Percentiles rank a stretch among this genome's conserved stretches.
phyloP scores from a whole-genome alignment of 2,888 invertebrate genomes.

The Erebia aethiops region DNA sequence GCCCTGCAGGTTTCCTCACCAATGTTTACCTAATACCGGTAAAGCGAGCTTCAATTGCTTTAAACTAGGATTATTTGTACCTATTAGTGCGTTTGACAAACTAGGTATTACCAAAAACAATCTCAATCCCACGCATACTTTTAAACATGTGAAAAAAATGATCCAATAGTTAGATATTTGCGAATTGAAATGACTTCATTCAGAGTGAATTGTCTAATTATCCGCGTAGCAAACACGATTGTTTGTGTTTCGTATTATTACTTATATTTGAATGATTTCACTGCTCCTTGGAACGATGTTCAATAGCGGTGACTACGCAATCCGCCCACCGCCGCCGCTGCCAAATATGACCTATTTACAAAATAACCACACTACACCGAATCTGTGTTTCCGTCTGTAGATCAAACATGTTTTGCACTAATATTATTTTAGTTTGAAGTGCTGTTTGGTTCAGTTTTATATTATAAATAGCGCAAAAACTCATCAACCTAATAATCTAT shows the following conservation, averaged over 20 bases:
- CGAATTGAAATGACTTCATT: slow-evolving; percentile 8
- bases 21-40: too few species aligned
- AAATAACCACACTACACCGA: neutral
- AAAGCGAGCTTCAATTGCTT: too few species aligned
- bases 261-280: slow-evolving; percentile 14
- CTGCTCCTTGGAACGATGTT: slow-evolving; percentile 11
- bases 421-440: neutral
- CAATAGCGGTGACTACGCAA: neutral
- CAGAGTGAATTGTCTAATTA: slow-evolving; percentile 5
- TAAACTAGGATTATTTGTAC: too few species aligned
- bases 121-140: neutral
- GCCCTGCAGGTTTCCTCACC: too few species aligned
- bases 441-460: neutral
- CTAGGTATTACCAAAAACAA: too few species aligned
- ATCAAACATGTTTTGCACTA: slow-evolving; percentile 7
- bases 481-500: too few species aligned
- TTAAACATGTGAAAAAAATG: neutral
- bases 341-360: slow-evolving; percentile 28
- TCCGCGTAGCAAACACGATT: slow-evolving; percentile 4
- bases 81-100: too few species aligned
- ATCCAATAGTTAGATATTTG: neutral
- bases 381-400: neutral
- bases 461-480: neutral
- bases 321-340: neutral
- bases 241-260: neutral